Evolutionary conservation across 2,113 vertebrate species (phyloP).

Genomic region (Forbesichthys agassizii): DNA sequence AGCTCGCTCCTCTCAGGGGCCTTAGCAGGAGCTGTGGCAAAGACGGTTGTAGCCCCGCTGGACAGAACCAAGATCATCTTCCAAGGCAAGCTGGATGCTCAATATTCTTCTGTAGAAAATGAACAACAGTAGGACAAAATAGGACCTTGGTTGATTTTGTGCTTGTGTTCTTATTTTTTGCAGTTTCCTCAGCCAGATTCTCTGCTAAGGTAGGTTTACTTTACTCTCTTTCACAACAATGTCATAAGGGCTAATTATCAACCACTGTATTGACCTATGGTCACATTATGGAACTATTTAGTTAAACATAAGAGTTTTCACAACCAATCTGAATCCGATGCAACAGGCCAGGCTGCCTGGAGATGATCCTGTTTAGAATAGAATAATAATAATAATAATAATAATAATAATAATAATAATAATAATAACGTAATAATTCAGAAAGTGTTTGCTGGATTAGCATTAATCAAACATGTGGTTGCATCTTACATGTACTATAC

Average conservation of each 20-base stretch:
- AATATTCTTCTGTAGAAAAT: no score
- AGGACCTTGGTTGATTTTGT: background rate
- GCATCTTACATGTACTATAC: background rate
- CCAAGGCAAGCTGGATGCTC: conserved; percentile 80
- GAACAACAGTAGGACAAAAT: no score
- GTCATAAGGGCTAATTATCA: background rate
- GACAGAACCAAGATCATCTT: conserved; percentile 99
- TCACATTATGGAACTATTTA: background rate
- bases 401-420: background rate
- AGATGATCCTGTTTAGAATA: background rate
- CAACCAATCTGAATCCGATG: background rate
- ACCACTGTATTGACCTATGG: background rate
- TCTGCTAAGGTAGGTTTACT: conserved; percentile 88
- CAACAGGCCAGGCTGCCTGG: background rate
- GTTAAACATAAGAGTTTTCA: background rate
- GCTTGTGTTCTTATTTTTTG: conserved; percentile 48
- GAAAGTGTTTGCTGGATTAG: background rate
- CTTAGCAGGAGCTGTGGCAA: conserved; percentile 92
- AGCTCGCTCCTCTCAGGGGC: conserved; percentile 91
- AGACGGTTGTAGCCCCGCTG: conserved; percentile 93
- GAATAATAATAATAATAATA: background rate
- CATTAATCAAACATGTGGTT: background rate
- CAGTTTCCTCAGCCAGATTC: conserved; percentile 96
- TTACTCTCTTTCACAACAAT: background rate
- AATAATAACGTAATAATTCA: no score